Evolutionary conservation across 2,888 invertebrate species (phyloP).

Genomic region (Mimachlamys varia): DNA sequence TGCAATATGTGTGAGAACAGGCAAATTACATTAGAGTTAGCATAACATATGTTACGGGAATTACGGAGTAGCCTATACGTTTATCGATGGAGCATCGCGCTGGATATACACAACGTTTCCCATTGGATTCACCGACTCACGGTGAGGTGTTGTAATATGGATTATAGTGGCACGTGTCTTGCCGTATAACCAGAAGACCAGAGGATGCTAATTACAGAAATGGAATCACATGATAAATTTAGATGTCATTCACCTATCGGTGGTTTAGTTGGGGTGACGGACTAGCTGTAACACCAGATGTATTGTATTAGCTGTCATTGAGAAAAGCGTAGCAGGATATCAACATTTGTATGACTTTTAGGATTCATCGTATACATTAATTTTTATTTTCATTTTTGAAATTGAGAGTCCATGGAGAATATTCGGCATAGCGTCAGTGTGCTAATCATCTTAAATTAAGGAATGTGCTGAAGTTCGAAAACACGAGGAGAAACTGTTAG

Average conservation of each 20-base stretch:
- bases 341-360: background rate
- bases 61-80: background rate
- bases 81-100: background rate
- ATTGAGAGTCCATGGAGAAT: too few species aligned
- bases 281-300: too few species aligned
- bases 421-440: too few species aligned
- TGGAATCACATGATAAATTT: background rate
- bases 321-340: too few species aligned
- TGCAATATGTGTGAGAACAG: background rate
- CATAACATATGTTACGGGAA: background rate
- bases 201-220: background rate
- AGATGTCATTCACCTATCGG: background rate
- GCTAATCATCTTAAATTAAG: too few species aligned
- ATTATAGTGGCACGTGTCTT: background rate
- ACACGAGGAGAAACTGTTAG: too few species aligned
- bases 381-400: too few species aligned
- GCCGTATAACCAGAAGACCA: background rate
- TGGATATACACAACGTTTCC: background rate
- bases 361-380: background rate
- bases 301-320: too few species aligned
- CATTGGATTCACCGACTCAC: conserved; percentile 2
- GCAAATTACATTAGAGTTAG: background rate
- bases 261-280: background rate
- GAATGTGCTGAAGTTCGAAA: too few species aligned
- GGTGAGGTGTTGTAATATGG: background rate